Evolutionary conservation across 2,888 invertebrate genomes (phyloP), one percentile per base, ranked within the genome.

Genomic region (Dasysyrphus albostriatus): DNA sequence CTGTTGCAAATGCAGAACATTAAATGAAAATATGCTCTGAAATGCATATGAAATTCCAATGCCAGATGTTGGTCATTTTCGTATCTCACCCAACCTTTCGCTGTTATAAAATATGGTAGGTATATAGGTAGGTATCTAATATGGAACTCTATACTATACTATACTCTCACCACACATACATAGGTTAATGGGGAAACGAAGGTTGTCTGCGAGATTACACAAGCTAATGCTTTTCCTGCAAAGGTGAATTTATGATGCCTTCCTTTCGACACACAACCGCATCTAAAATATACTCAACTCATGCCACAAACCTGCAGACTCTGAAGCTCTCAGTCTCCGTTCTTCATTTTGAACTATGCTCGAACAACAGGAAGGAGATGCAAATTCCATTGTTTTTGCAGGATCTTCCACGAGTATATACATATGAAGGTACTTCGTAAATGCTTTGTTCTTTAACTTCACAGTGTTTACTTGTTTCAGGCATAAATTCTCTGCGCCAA

Each of bases 11-110:
- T 81, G 81, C 76, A 72, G 75, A 72, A 58, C 82, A 87, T 82
- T 87, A 87, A 77, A 74, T 61, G 85, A 58, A 82, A 87, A 78
- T 87, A 87, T 87, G 82, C 82, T 85, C 70, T 29, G 58, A 69
- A 82, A 72, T 78, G 78, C 82, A 87, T 87, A 78, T 59, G 56
- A 78, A 78, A 82, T 78, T 78, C 74, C 77, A 70, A 19, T 51
- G 63, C 74, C 85, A 87, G 82, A 82, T 87, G 85, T 78, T 87
- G 85, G 85, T 87, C 85, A 82, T 82, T 78, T 72, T 70, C 67
- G 42, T 59, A 69, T 32, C 19, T 72, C 58, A 42, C n/a, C 34
- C 80, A 61, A 44, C 32, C 54, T 24, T 54, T 59, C 34, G 42
- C 34, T 42, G 19, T 24, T 34, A 34, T 34, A 32, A 67, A 44